These are phyloP conservation scores for Amphipyra berbera DNA, from an alignment of 2,888 invertebrate genomes.

Conservation along the genomic window DNA sequence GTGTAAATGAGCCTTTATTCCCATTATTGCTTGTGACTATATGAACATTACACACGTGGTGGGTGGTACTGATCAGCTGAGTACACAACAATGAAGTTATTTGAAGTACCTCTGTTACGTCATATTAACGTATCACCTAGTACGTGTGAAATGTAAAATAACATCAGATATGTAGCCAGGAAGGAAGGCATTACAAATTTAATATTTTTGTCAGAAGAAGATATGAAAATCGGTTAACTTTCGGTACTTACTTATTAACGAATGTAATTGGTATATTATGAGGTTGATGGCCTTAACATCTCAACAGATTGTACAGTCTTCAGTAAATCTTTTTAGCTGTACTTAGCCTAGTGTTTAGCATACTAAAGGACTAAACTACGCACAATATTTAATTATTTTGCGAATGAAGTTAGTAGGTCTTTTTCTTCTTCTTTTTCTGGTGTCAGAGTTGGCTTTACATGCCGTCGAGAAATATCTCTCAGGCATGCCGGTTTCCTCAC, in stretches of 20 bases:
- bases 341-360: too few species aligned
- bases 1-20: too few species aligned
- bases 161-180: constrained; percentile 48
- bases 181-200: constrained; percentile 18
- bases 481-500: too few species aligned
- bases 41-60: constrained; percentile 39
- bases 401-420: too few species aligned
- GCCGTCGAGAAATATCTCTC: too few species aligned
- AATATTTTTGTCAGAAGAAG: neutral
- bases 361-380: too few species aligned
- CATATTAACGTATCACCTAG: neutral
- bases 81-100: constrained; percentile 10
- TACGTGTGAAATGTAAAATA: constrained; percentile 39
- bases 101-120: neutral
- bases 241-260: constrained; percentile 1
- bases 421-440: too few species aligned
- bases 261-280: constrained; percentile 2
- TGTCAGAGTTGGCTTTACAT: too few species aligned
- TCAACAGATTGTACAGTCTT: neutral
- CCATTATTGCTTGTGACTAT: constrained; percentile 47
- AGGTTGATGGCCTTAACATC: too few species aligned
- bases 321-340: neutral
- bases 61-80: constrained; percentile 20
- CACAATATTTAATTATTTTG: too few species aligned
- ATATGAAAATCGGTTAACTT: constrained; percentile 25